phyloP scores from a whole-genome alignment of 2,888 invertebrate genomes.

The Sericinus montela region DNA sequence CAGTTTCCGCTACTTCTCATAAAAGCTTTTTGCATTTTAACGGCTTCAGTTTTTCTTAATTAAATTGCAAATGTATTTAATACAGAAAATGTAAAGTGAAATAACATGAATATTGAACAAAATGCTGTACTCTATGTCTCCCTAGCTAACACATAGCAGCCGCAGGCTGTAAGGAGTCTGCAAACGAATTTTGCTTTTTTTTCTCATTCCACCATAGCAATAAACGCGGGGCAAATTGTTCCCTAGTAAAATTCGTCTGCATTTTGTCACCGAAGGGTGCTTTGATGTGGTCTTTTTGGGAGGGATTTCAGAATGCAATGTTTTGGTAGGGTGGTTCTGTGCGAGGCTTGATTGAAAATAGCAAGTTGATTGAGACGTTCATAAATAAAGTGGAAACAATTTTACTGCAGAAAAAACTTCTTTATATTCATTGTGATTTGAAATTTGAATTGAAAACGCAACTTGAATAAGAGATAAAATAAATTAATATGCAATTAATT shows the following conservation, averaged over 20 bases:
- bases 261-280: constrained; percentile 14
- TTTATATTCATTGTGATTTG: too few species aligned
- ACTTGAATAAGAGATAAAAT: too few species aligned
- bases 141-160: constrained; percentile 17
- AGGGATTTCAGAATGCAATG: constrained; percentile 2
- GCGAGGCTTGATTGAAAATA: constrained; percentile 11
- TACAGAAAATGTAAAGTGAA: too few species aligned
- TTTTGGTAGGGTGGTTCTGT: constrained; percentile 4
- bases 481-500: too few species aligned
- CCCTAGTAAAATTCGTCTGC: constrained; percentile 12
- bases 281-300: constrained; percentile 14
- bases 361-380: neutral
- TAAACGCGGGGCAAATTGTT: constrained; percentile 17
- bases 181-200: constrained; percentile 27
- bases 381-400: too few species aligned
- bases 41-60: too few species aligned
- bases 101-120: too few species aligned
- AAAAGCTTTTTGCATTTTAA: too few species aligned
- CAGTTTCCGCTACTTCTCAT: too few species aligned
- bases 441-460: too few species aligned
- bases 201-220: constrained; percentile 25
- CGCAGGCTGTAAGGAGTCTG: constrained; percentile 28
- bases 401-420: too few species aligned
- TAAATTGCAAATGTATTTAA: too few species aligned
- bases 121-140: neutral